Conservation (phyloP, 2,113 vertebrate species). For the Eublepharis macularius region DNA sequence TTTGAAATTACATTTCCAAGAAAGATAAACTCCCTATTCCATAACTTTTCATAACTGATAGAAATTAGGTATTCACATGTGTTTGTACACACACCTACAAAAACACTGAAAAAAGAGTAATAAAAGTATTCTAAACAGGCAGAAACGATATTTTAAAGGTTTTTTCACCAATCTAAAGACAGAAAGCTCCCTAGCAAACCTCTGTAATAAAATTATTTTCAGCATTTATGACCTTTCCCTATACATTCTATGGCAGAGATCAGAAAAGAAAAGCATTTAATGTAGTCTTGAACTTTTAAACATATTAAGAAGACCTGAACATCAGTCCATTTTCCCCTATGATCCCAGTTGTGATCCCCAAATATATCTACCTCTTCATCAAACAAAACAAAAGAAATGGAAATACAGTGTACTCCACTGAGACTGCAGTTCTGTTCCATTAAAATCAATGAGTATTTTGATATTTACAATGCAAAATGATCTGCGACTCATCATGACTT, state of each 20-base stretch:
- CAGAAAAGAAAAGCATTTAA: background rate
- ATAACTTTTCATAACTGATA: rapidly evolving
- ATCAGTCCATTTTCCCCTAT: background rate
- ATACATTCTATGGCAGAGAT: background rate
- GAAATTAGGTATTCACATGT: background rate
- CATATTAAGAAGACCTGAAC: background rate
- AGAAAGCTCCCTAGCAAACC: background rate
- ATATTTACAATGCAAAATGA: background rate
- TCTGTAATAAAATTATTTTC: background rate
- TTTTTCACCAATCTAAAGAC: background rate
- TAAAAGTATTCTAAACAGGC: background rate
- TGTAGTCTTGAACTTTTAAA: background rate
- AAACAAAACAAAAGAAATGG: background rate
- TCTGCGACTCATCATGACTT: background rate
- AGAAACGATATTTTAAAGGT: background rate
- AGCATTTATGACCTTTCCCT: background rate
- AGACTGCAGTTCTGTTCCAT: background rate
- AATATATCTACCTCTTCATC: background rate
- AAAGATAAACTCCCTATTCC: background rate
- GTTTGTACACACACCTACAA: background rate
- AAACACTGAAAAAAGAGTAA: background rate
- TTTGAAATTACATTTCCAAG: background rate
- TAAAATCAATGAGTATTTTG: background rate
- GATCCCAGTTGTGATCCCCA: background rate
- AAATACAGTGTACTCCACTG: background rate